These are phyloP conservation scores for Meteorus colon DNA, from an alignment of 2,888 invertebrate species.

Conservation along the genomic window DNA sequence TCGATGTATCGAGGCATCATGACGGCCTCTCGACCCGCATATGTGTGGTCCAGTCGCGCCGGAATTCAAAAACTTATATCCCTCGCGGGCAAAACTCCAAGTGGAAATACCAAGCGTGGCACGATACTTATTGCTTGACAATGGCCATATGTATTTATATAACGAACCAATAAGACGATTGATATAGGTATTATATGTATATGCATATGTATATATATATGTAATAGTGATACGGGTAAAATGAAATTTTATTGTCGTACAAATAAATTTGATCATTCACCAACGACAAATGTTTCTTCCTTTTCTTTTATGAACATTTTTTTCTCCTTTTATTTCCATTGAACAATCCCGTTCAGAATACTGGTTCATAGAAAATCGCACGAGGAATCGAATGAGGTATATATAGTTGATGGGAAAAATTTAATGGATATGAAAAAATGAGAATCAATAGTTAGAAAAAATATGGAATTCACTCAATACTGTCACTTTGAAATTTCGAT, in stretches of 20 bases:
- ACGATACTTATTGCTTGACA: constrained; percentile 41
- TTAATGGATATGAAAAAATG: no score
- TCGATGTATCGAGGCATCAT: constrained; percentile 34
- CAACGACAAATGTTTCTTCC: neutral
- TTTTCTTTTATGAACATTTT: neutral
- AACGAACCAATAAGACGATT: constrained; percentile 41
- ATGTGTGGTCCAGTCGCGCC: constrained; percentile 38
- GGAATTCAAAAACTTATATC: constrained; percentile 35
- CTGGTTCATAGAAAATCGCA: no score
- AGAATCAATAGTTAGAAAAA: no score
- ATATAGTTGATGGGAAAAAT: no score
- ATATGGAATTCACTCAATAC: no score
- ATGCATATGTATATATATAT: neutral
- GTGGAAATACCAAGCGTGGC: constrained; percentile 26
- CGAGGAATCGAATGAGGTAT: no score
- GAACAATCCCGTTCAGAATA: no score
- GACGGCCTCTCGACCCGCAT: constrained; percentile 37
- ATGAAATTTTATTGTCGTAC: constrained; percentile 7
- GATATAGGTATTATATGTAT: constrained; percentile 18
- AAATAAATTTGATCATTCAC: constrained; percentile 13
- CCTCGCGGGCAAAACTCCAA: constrained; percentile 31
- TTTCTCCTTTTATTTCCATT: neutral
- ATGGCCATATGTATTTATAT: constrained; percentile 36
- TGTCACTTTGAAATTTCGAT: no score
- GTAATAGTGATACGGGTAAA: neutral